phyloP scores from a whole-genome alignment of 2,113 vertebrate species.

The Pimephales promelas region DNA sequence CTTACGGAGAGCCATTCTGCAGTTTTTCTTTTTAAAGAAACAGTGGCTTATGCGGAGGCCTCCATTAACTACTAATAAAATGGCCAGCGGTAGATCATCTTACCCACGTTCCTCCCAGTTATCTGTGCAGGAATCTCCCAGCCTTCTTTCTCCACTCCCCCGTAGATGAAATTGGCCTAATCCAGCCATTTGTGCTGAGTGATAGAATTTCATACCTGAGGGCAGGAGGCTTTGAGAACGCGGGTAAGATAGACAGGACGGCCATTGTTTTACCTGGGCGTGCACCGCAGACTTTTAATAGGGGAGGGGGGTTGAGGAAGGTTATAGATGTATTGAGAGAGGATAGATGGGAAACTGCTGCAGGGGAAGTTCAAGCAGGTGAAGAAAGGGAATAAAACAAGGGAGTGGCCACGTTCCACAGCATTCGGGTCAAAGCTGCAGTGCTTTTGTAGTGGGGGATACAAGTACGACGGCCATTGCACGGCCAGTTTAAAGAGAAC shows the following conservation, averaged over 20 bases:
- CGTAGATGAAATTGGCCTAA: constrained; percentile 70
- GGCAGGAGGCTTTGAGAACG: constrained; percentile 66
- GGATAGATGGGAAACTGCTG: constrained; percentile 39
- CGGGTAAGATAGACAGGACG: constrained; percentile 64
- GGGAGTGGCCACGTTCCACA: constrained; percentile 37
- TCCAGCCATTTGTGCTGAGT: constrained; percentile 70
- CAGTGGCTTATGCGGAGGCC: background rate
- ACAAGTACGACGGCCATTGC: background rate
- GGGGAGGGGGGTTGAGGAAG: constrained; percentile 39
- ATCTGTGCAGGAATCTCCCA: constrained; percentile 69
- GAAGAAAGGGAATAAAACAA: constrained; percentile 24
- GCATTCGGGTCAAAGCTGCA: constrained; percentile 26
- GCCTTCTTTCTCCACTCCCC: constrained; percentile 67
- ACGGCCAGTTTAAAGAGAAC: background rate
- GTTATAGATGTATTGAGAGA: constrained; percentile 56
- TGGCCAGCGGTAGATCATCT: constrained; percentile 35
- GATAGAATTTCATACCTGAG: constrained; percentile 79
- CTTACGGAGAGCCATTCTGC: constrained; percentile 1
- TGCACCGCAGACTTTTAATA: constrained; percentile 62
- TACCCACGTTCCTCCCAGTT: constrained; percentile 56
- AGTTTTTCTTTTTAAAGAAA: constrained; percentile 23
- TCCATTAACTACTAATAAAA: constrained; percentile 43
- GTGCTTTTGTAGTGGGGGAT: constrained; percentile 6
- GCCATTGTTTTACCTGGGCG: constrained; percentile 73
- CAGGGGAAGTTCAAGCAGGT: constrained; percentile 39